Base-by-base conservation (phyloP, 2,113 vertebrate species). In the Miniopterus natalensis region DNA sequence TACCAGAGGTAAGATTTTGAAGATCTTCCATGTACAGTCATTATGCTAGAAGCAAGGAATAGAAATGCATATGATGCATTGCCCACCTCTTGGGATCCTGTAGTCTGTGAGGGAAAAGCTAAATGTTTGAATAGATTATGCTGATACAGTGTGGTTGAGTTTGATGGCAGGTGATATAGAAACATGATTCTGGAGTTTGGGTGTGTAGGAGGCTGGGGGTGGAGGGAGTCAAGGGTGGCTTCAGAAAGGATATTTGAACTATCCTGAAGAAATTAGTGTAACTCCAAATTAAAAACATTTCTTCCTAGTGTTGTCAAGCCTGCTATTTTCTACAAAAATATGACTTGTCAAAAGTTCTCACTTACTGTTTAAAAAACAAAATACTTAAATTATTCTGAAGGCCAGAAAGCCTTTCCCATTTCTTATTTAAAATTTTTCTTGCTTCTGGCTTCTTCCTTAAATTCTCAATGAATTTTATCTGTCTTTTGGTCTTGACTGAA, bases 381-480 rank as follows among this genome's bases (percentile, higher is more conserved):
- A 47, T 71, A 84, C 36, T 70, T 40, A 75, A 57, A 23, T 81
- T 94, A 40, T 79, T 88, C 12, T n/a, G 78, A 88, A 78, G 75
- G 14, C 27, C 21, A 63, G n/a, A 47, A 17, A 57, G 25, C 20
- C 10, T 51, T 88, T 49, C 59, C 36, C 0, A 36, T 71, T 18
- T 11, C 13, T 78, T 40, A 59, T 53, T 83, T 90, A 66, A 74
- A 40, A 31, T 80, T 83, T 61, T 83, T 36, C 18, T 88, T 91
- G 27, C 1, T 49, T 79, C 70, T 73, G 27, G 9, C 42, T 86
- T 53, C 14, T 66, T 73, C 74, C n/a, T 36, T 87, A 70, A 90
- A 92, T 96, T 84, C 17, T 94, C 78, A 57, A 49, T 71, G 31
- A 71, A 45, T 75, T 70, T 70, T 95, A 36, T 96, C 61, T 75